Conservation (phyloP, 1,140 invertebrate genomes). For the Adelges cooleyi region DNA sequence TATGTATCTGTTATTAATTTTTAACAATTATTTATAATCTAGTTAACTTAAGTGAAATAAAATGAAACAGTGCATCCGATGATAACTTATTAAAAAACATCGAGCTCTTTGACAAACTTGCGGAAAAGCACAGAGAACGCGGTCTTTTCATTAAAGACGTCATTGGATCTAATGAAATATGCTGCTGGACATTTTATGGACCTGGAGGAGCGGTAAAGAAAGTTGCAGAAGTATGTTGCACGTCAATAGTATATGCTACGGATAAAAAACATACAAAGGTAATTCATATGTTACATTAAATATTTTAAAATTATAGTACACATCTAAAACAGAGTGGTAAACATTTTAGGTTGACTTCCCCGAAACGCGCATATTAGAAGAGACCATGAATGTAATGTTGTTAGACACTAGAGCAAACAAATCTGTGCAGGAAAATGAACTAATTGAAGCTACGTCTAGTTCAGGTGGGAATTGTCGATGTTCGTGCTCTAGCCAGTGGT, state of each 20-base stretch:
- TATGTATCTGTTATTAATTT: constrained; percentile 35
- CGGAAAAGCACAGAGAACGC: constrained; percentile 83
- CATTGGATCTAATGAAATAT: constrained; percentile 95
- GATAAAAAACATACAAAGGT: constrained; percentile 98
- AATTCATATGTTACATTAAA: not conserved
- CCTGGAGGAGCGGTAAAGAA: constrained; percentile 63
- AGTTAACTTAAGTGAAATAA: too few relatives aligned
- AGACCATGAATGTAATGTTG: constrained; percentile 87
- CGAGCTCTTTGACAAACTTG: constrained; percentile 95
- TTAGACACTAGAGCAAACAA: constrained; percentile 71
- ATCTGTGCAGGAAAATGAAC: constrained; percentile 84
- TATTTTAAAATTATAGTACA: too few relatives aligned
- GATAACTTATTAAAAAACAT: constrained; percentile 98
- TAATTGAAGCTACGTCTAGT: constrained; percentile 88
- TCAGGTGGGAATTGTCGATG: not conserved
- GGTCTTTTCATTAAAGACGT: constrained; percentile 98
- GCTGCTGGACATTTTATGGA: constrained; percentile 98
- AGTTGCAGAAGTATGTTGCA: constrained; percentile 95
- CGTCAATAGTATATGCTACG: constrained; percentile 97
- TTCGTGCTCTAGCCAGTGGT: not conserved
- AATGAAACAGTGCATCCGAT: constrained; percentile 86
- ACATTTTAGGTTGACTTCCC: constrained; percentile 86
- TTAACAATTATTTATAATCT: too few relatives aligned
- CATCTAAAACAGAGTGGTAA: too few relatives aligned
- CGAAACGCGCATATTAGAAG: constrained; percentile 97